phyloP scores from a whole-genome alignment of 2,797 vertebrate species.

The Propithecus deckenii region DNA sequence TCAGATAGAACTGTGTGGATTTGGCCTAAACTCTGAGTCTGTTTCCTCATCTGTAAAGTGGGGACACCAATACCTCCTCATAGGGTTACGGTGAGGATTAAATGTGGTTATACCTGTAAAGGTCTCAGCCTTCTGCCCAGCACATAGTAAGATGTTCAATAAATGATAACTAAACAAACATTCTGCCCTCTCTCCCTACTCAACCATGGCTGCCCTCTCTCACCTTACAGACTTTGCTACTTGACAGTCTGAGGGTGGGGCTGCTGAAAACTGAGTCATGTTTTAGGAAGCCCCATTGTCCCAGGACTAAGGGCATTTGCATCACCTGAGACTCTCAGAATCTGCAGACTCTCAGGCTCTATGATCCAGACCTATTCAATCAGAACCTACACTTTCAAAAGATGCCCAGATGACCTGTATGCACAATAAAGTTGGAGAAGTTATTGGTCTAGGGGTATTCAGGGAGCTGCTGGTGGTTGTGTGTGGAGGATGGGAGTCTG shows the following conservation, averaged over 20 bases:
- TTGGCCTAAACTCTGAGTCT: background rate
- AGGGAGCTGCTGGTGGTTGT: background rate
- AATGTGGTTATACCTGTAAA: background rate
- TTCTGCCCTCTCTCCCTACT: background rate
- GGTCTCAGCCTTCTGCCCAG: background rate
- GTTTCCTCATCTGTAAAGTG: conserved; percentile 7
- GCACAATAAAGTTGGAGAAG: background rate
- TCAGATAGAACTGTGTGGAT: background rate
- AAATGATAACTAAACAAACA: background rate
- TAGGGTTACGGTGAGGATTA: background rate
- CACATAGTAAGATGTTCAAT: background rate
- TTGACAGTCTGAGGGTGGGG: background rate
- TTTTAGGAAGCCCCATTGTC: background rate
- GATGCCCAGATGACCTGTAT: background rate
- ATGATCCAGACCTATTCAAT: background rate
- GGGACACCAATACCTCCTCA: background rate
- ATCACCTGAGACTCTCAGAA: background rate
- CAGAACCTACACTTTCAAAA: background rate
- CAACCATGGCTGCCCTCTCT: background rate
- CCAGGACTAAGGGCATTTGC: background rate
- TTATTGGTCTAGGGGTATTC: background rate
- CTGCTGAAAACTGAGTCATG: background rate
- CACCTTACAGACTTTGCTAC: background rate
- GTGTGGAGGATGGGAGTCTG: background rate
- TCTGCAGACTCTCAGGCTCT: background rate